Conservation (phyloP, 2,113 vertebrate species). For the Nannospalax galili region DNA sequence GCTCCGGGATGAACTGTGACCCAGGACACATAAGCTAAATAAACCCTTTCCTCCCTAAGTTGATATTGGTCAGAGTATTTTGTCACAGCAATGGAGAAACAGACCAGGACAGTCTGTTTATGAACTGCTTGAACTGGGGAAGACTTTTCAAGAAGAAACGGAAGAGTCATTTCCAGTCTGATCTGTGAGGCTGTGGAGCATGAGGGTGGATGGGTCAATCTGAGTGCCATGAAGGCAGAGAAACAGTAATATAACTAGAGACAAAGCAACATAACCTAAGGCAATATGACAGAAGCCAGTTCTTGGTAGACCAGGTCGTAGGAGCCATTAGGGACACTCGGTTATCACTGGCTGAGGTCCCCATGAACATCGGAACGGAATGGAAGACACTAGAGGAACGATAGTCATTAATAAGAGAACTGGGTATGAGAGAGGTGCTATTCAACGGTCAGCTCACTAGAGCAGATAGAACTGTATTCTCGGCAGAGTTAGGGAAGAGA, state of each 20-base stretch:
- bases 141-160: not conserved
- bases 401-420: not conserved
- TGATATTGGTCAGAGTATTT: too few species aligned
- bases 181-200: not conserved
- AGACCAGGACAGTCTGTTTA: not conserved
- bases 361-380: not conserved
- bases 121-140: not conserved
- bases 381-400: not conserved
- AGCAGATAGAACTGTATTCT: not conserved
- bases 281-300: not conserved
- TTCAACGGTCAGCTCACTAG: not conserved
- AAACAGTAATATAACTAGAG: not conserved
- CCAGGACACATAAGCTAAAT: too few species aligned
- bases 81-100: too few species aligned
- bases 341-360: not conserved
- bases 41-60: too few species aligned
- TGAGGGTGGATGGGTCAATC: not conserved
- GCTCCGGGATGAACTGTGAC: too few species aligned
- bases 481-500: not conserved
- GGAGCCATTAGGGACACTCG: not conserved
- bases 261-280: not conserved
- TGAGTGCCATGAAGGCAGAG: not conserved
- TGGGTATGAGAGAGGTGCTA: not conserved
- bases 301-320: too few species aligned
- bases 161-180: not conserved